Percentiles rank a stretch among this genome's conserved stretches.
These are phyloP conservation scores for Crax fasciolata DNA, from an alignment of 2,797 vertebrate species.

Conservation along the genomic window DNA sequence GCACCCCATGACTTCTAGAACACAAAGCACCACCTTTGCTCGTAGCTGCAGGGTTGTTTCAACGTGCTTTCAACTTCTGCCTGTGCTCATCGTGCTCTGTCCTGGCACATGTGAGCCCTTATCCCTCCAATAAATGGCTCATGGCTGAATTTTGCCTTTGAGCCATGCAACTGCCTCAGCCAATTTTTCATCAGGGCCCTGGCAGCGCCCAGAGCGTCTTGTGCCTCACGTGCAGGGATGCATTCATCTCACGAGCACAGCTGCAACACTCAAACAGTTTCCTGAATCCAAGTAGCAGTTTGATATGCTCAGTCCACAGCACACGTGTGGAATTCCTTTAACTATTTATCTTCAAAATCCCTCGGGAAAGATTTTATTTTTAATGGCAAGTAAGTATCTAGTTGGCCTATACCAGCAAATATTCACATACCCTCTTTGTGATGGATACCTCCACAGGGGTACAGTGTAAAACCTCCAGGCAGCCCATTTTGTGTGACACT, in stretches of 20 bases:
- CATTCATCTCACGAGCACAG: neutral
- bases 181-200: neutral
- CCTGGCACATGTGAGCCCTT: neutral
- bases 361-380: neutral
- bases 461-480: neutral
- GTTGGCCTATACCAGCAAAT: neutral
- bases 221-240: neutral
- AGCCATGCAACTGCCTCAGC: neutral
- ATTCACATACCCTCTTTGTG: neutral
- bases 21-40: neutral
- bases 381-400: neutral
- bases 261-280: neutral
- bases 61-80: constrained; percentile 20
- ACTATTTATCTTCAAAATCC: neutral
- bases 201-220: neutral
- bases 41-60: neutral
- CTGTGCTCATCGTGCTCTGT: neutral
- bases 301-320: neutral
- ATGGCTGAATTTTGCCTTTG: neutral
- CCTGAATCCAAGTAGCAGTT: neutral
- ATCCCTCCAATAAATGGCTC: neutral
- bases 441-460: neutral
- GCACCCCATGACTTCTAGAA: neutral
- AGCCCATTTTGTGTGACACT: neutral
- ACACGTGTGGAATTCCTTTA: neutral